Conservation (phyloP, 2,113 vertebrate species). For the Stercorarius parasiticus region DNA sequence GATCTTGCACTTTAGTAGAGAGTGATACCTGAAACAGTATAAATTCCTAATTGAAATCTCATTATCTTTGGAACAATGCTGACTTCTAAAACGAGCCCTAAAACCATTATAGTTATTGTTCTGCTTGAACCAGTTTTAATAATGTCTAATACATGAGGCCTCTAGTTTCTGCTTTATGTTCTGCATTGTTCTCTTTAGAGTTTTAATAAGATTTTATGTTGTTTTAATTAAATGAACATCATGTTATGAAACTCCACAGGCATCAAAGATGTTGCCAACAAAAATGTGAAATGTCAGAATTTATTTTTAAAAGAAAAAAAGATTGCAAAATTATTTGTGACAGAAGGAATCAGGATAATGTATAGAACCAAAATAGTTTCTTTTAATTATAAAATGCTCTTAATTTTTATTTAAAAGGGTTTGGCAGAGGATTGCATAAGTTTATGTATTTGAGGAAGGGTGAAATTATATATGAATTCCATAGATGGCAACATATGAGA, state of each 20-base stretch:
- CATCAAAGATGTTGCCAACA: not conserved
- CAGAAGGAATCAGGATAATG: not conserved
- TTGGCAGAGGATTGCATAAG: not conserved
- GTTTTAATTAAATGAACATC: conserved; percentile 42
- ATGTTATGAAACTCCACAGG: conserved; percentile 23
- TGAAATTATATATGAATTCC: not conserved
- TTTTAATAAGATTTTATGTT: not conserved
- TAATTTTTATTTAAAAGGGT: not conserved
- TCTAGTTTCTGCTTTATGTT: not conserved
- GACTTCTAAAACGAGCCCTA: not conserved
- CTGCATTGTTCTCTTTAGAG: not conserved
- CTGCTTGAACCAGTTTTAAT: not conserved
- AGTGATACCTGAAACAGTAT: not conserved
- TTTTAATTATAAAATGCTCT: not conserved
- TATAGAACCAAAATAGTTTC: not conserved
- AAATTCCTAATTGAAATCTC: not conserved
- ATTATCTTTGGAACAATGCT: not conserved
- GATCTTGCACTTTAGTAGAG: not conserved
- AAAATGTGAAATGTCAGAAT: not conserved
- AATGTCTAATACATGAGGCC: not conserved
- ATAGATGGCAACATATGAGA: not conserved
- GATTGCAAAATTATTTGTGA: not conserved
- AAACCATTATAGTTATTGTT: conserved; percentile 26
- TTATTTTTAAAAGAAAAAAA: not conserved
- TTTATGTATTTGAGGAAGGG: not conserved